A percentile compares a stretch with the other conserved stretches of the same genome.
These are phyloP conservation scores for Hypomesus transpacificus DNA, from an alignment of 2,113 vertebrate genomes.

Conservation along the genomic window DNA sequence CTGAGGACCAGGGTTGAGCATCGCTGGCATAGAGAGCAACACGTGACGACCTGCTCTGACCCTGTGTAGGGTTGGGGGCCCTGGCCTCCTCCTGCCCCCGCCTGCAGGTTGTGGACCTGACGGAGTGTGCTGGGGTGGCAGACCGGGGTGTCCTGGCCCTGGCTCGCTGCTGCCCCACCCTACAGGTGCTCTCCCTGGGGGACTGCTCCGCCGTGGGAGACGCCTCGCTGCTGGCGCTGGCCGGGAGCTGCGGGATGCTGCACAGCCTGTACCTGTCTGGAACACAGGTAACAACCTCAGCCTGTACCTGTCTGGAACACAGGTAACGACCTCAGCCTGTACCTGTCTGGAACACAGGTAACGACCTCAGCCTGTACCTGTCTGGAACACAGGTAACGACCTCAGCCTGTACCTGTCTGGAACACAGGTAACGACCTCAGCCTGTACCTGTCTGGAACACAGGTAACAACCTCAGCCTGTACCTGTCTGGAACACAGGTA, in stretches of 20 bases:
- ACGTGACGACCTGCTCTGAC: not conserved
- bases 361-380: too few relatives aligned
- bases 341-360: too few relatives aligned
- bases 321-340: too few relatives aligned
- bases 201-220: constrained; percentile 39
- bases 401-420: too few relatives aligned
- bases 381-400: too few relatives aligned
- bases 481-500: too few relatives aligned
- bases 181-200: constrained; percentile 41
- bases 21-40: too few relatives aligned
- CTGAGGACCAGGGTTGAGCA: too few relatives aligned
- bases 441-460: too few relatives aligned
- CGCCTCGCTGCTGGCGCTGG: constrained; percentile 42
- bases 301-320: too few relatives aligned
- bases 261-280: constrained; percentile 45
- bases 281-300: constrained; percentile 33
- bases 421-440: too few relatives aligned
- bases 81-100: constrained; percentile 36
- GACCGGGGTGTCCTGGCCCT: constrained; percentile 40
- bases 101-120: constrained; percentile 46
- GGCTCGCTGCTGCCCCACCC: constrained; percentile 31
- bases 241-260: constrained; percentile 42
- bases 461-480: too few relatives aligned
- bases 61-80: constrained; percentile 31
- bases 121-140: constrained; percentile 36